These are phyloP conservation scores for Cirrhinus mrigala DNA, from an alignment of 2,797 vertebrate genomes.

Conservation along the genomic window DNA sequence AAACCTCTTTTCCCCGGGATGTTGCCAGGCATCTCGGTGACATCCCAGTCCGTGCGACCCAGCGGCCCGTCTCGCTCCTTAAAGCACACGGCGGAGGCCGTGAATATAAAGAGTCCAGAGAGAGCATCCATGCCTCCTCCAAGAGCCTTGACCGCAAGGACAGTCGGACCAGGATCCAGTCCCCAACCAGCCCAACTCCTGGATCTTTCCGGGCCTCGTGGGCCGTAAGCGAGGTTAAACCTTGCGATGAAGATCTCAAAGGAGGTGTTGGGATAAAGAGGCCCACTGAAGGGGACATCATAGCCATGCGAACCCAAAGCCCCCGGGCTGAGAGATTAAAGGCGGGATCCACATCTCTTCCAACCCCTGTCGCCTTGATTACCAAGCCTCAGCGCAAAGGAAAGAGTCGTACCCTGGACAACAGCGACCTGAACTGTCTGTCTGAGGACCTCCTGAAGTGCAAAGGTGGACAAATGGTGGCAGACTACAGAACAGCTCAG, in stretches of 20 bases:
- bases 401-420: constrained; percentile 95
- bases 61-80: constrained; percentile 75
- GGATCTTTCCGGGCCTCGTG: constrained; percentile 89
- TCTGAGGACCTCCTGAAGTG: constrained; percentile 79
- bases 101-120: constrained; percentile 74
- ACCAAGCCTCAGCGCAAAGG: constrained; percentile 84
- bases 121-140: constrained; percentile 77
- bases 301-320: constrained; percentile 78
- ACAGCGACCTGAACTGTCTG: constrained; percentile 90
- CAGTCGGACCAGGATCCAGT: constrained; percentile 70
- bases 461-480: constrained; percentile 70
- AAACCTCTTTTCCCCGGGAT: constrained; percentile 61
- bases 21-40: constrained; percentile 55
- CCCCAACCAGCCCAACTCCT: constrained; percentile 65
- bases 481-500: constrained; percentile 65
- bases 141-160: constrained; percentile 83
- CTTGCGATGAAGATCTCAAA: constrained; percentile 66
- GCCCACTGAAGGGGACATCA: constrained; percentile 70
- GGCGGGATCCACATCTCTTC: constrained; percentile 77
- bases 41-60: constrained; percentile 70
- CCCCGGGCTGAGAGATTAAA: constrained; percentile 83
- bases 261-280: constrained; percentile 69
- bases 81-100: constrained; percentile 77
- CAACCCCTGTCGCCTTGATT: constrained; percentile 69
- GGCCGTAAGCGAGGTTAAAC: constrained; percentile 84